phyloP scores from a whole-genome alignment of 1,140 invertebrate species.

The Zaprionus ghesquierei region DNA sequence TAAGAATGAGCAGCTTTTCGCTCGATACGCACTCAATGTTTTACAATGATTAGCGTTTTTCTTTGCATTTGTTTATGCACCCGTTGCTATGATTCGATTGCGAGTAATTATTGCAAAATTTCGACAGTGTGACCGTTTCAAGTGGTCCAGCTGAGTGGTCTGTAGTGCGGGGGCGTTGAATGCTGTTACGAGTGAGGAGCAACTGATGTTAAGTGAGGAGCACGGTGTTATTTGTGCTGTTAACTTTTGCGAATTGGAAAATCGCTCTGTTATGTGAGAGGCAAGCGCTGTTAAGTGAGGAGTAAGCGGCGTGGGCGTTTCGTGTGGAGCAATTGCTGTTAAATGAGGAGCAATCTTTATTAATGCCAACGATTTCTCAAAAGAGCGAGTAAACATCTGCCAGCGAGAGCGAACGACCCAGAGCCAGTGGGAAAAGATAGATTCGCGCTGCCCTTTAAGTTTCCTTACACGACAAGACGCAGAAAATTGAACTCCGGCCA shows the following conservation, averaged over 20 bases:
- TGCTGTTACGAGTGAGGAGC: not conserved
- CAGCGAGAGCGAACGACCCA: conserved; percentile 54
- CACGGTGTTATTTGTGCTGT: not conserved
- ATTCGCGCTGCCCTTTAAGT: conserved; percentile 75
- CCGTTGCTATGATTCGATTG: conserved; percentile 62
- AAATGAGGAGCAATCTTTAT: conserved; percentile 1
- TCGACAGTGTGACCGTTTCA: conserved; percentile 13
- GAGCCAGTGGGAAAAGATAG: conserved; percentile 70
- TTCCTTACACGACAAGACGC: conserved; percentile 74
- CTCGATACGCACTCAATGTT: conserved; percentile 14
- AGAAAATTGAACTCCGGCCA: conserved; percentile 83
- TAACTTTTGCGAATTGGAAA: not conserved
- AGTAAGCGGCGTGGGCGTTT: conserved; percentile 2
- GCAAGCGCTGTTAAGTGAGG: not conserved
- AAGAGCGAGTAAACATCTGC: conserved; percentile 48
- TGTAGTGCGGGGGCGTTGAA: conserved; percentile 14
- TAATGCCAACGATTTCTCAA: conserved; percentile 18
- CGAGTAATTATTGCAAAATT: conserved; percentile 34
- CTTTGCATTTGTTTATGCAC: conserved; percentile 70
- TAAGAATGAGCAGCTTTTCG: conserved; percentile 1
- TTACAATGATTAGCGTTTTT: conserved; percentile 47
- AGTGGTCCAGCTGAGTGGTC: not conserved
- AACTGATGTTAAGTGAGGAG: not conserved
- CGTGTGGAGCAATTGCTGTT: conserved; percentile 16
- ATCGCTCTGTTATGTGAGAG: not conserved